These are phyloP conservation scores for Tetropium fuscum DNA, from an alignment of 2,888 invertebrate genomes.

Conservation along the genomic window DNA sequence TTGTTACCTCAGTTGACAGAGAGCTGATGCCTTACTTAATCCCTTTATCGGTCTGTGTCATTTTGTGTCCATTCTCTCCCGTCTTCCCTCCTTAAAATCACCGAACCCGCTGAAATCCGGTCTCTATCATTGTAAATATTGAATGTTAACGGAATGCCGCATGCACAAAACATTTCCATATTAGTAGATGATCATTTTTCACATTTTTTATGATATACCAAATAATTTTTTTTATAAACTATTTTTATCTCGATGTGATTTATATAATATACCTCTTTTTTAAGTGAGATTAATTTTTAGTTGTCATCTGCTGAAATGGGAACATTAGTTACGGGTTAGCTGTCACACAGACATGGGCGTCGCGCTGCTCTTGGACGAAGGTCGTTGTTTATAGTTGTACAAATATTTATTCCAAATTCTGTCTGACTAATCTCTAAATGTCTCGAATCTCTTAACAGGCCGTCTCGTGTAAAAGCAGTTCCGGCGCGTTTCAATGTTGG, in stretches of 20 bases:
- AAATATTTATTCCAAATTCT: constrained; percentile 25
- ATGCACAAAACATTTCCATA: constrained; percentile 47
- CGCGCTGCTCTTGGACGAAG: constrained; percentile 11
- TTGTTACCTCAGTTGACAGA: constrained; percentile 73
- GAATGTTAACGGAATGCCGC: constrained; percentile 28
- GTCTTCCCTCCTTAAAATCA: constrained; percentile 24
- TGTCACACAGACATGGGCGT: constrained; percentile 37
- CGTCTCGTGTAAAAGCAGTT: constrained; percentile 15
- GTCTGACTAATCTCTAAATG: constrained; percentile 8
- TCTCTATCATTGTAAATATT: constrained; percentile 29
- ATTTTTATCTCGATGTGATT: constrained; percentile 40
- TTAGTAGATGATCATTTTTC: constrained; percentile 47
- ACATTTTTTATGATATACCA: constrained; percentile 41
- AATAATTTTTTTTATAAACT: constrained; percentile 40
- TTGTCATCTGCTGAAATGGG: constrained; percentile 50
- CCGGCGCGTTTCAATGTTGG: constrained; percentile 40
- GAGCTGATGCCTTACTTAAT: constrained; percentile 67
- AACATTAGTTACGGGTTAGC: constrained; percentile 42
- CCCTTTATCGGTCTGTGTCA: constrained; percentile 21
- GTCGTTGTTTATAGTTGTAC: constrained; percentile 3
- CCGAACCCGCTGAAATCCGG: constrained; percentile 19
- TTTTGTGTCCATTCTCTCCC: constrained; percentile 31
- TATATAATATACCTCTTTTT: constrained; percentile 43
- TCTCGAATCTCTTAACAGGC: no score
- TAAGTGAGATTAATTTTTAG: constrained; percentile 49